Evolutionary conservation across 30 jellyfish, hydroid and myxozoan species (phyloP).

Genomic region (Hydractinia echinata): DNA sequence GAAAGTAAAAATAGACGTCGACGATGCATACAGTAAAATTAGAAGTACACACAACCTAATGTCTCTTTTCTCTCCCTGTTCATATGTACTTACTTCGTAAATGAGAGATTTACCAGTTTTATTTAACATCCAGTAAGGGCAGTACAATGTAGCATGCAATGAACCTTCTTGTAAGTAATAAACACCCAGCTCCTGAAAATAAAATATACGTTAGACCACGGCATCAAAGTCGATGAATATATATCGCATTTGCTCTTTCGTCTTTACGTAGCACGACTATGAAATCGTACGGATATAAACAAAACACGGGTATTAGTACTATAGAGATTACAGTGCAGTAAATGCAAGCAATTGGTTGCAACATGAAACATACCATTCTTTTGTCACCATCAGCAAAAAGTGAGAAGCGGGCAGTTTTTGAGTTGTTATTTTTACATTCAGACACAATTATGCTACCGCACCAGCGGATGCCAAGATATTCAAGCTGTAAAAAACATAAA

Average conservation of each 20-base stretch:
- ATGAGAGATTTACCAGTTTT: conserved; percentile 73
- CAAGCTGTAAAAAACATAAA: conserved; percentile 13
- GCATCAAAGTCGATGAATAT: too few relatives aligned
- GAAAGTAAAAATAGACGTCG: not conserved
- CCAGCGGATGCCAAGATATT: conserved; percentile 52
- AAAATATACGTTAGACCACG: too few relatives aligned
- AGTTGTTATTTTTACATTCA: conserved; percentile 7
- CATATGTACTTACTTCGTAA: conserved; percentile 52
- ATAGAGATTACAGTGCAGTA: not conserved
- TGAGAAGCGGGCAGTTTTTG: conserved; percentile 21
- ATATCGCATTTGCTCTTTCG: too few relatives aligned
- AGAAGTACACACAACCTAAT: not conserved
- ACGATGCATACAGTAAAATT: not conserved
- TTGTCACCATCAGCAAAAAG: not conserved
- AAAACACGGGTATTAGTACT: not conserved
- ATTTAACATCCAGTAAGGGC: conserved; percentile 91
- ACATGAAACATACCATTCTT: not conserved
- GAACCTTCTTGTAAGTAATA: conserved; percentile 51
- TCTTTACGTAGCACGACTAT: not conserved
- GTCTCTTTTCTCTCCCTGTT: not conserved
- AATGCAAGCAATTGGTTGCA: not conserved
- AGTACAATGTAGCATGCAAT: conserved; percentile 54
- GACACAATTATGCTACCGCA: conserved; percentile 42
- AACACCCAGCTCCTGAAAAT: conserved; percentile 40
- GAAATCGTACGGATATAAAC: not conserved